Percentiles rank a stretch among this genome's conserved stretches.
These are phyloP conservation scores for Merluccius polli DNA, from an alignment of 2,797 vertebrate species.

Conservation along the genomic window DNA sequence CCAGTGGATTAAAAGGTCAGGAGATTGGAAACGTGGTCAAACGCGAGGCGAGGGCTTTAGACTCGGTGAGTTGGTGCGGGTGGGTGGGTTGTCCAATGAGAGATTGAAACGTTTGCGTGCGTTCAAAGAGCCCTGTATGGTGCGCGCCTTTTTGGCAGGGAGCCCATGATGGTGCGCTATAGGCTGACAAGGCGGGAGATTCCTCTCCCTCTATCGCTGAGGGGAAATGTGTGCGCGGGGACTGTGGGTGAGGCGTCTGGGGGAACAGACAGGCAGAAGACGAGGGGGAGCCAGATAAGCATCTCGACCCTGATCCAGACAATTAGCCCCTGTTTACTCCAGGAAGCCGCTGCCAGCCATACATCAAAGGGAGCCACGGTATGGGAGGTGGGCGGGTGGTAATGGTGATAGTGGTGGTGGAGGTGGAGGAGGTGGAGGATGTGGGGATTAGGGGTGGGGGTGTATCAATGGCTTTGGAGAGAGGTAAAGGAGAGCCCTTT, in stretches of 20 bases:
- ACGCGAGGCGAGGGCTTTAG: slow-evolving; percentile 10
- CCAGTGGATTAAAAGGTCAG: slow-evolving; percentile 62
- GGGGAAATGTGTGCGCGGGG: background rate
- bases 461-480: slow-evolving; percentile 64
- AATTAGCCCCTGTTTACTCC: slow-evolving; percentile 89
- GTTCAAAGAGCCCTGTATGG: too few relatives aligned
- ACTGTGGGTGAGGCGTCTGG: background rate
- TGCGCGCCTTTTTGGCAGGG: too few relatives aligned
- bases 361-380: slow-evolving; percentile 72
- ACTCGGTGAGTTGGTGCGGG: background rate
- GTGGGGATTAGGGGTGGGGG: slow-evolving; percentile 25
- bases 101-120: too few relatives aligned
- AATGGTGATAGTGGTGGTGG: slow-evolving; percentile 20
- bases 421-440: background rate
- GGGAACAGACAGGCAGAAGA: slow-evolving; percentile 59
- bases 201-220: too few relatives aligned
- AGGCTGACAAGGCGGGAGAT: too few relatives aligned
- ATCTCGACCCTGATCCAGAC: slow-evolving; percentile 81
- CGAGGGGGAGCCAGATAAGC: slow-evolving; percentile 71
- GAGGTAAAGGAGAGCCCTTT: slow-evolving; percentile 13
- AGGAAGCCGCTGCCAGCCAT: slow-evolving; percentile 66
- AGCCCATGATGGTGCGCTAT: too few relatives aligned
- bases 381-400: slow-evolving; percentile 38
- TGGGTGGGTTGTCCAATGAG: background rate
- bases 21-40: slow-evolving; percentile 52